Evolutionary conservation across 2,888 invertebrate species (phyloP).

Genomic region (Nomada goodeniana): DNA sequence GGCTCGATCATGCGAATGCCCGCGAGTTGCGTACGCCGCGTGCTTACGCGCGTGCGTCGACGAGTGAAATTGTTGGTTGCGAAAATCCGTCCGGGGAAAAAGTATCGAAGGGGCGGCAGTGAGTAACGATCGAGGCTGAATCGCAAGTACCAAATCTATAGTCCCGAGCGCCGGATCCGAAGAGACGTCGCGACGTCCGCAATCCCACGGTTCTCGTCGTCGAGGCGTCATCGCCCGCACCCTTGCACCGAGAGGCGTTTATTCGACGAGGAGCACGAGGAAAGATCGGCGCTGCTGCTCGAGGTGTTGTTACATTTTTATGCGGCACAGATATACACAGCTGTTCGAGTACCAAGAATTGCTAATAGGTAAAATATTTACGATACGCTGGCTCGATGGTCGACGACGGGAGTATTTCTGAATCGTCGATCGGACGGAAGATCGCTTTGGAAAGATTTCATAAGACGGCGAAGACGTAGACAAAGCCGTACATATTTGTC

Average conservation of each 20-base stretch:
- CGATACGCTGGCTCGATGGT: too few relatives aligned
- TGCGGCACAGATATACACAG: too few relatives aligned
- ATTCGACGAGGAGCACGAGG: neutral
- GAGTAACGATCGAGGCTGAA: conserved; percentile 58
- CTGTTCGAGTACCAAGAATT: neutral
- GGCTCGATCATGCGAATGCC: conserved; percentile 68
- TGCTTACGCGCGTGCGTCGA: conserved; percentile 57
- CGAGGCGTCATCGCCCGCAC: neutral
- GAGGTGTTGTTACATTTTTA: neutral
- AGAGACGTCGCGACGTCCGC: neutral
- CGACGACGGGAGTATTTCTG: neutral
- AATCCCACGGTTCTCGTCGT: conserved; percentile 23
- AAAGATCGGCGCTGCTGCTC: neutral
- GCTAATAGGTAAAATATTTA: neutral
- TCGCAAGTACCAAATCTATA: conserved; percentile 63
- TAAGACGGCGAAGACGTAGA: too few relatives aligned
- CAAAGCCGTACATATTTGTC: too few relatives aligned
- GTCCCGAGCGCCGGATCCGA: conserved; percentile 56
- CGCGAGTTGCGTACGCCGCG: conserved; percentile 61
- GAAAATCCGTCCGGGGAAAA: conserved; percentile 61
- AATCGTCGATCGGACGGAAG: neutral
- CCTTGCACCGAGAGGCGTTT: neutral
- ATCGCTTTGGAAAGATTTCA: neutral
- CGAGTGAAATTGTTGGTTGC: conserved; percentile 68
- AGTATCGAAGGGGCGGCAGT: conserved; percentile 34